A percentile compares a stretch with the other conserved stretches of the same genome.
phyloP scores from a whole-genome alignment of 1,140 invertebrate genomes.

The Saccostrea echinata region DNA sequence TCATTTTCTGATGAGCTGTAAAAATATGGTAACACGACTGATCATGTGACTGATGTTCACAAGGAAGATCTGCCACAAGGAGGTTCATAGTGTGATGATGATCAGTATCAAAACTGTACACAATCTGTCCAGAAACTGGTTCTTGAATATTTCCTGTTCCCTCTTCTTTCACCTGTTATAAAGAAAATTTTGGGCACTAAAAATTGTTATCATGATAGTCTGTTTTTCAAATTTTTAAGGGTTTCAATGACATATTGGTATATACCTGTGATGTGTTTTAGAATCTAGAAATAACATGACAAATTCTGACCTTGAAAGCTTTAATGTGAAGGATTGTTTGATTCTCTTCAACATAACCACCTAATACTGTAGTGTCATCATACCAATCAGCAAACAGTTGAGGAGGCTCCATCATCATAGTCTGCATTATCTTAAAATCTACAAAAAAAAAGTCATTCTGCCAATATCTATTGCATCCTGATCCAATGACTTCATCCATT shows the following conservation, averaged over 20 bases:
- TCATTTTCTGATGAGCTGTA: background rate
- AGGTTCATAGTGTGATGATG: constrained; percentile 62
- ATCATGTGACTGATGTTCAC: background rate
- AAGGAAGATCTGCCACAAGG: constrained; percentile 57
- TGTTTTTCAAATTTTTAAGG: too few relatives aligned
- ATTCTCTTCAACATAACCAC: constrained; percentile 53
- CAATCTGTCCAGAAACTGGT: constrained; percentile 29
- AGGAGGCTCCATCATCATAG: constrained; percentile 65
- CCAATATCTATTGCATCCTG: background rate
- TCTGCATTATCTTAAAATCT: constrained; percentile 62
- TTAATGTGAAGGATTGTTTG: constrained; percentile 55
- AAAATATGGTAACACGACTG: background rate
- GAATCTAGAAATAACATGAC: background rate
- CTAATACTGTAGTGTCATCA: constrained; percentile 58
- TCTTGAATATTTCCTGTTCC: background rate
- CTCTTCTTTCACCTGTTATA: background rate
- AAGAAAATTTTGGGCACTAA: background rate
- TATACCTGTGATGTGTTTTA: background rate
- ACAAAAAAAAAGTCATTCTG: background rate
- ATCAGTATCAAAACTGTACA: constrained; percentile 57
- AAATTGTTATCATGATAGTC: too few relatives aligned
- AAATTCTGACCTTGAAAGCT: constrained; percentile 56
- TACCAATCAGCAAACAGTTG: constrained; percentile 69
- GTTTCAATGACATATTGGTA: background rate
- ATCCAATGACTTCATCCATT: too few relatives aligned